These are phyloP conservation scores for Epirrhoe tristata DNA, from an alignment of 2,888 invertebrate species.

Conservation along the genomic window DNA sequence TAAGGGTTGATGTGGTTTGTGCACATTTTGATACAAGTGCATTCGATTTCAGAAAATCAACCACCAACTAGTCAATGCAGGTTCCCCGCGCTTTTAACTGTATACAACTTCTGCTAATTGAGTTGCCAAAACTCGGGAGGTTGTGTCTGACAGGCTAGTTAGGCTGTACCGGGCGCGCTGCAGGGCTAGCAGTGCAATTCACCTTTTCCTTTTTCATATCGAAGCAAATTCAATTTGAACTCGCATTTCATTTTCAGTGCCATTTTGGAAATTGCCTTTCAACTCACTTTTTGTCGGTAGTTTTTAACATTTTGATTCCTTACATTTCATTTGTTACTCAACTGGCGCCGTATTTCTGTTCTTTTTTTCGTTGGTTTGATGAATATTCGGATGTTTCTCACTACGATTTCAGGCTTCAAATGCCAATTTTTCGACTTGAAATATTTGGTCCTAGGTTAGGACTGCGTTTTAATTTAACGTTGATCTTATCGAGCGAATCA, in stretches of 20 bases:
- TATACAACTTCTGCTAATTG: slow-evolving; percentile 4
- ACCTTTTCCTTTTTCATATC: not conserved
- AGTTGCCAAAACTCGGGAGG: slow-evolving; percentile 7
- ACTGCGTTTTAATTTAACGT: too few species aligned
- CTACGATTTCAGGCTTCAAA: too few species aligned
- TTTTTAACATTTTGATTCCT: not conserved
- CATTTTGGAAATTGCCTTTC: not conserved
- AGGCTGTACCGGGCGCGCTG: not conserved
- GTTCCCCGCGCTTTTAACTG: not conserved
- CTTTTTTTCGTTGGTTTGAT: too few species aligned
- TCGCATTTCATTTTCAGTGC: not conserved
- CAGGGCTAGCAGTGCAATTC: not conserved
- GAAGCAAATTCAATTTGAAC: not conserved
- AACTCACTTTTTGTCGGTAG: not conserved
- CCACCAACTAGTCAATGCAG: not conserved
- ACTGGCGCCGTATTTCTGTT: too few species aligned
- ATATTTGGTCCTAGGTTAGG: too few species aligned
- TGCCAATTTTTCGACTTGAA: too few species aligned
- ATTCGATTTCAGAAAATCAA: not conserved
- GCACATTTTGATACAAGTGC: not conserved
- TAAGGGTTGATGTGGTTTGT: not conserved
- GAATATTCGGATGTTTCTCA: too few species aligned
- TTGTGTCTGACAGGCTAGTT: slow-evolving; percentile 9
- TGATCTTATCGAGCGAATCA: too few species aligned
- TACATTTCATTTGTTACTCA: not conserved